A percentile compares a stretch with the other conserved stretches of the same genome.
These are phyloP conservation scores for Hestina assimilis DNA, from an alignment of 1,140 invertebrate species.

Conservation along the genomic window DNA sequence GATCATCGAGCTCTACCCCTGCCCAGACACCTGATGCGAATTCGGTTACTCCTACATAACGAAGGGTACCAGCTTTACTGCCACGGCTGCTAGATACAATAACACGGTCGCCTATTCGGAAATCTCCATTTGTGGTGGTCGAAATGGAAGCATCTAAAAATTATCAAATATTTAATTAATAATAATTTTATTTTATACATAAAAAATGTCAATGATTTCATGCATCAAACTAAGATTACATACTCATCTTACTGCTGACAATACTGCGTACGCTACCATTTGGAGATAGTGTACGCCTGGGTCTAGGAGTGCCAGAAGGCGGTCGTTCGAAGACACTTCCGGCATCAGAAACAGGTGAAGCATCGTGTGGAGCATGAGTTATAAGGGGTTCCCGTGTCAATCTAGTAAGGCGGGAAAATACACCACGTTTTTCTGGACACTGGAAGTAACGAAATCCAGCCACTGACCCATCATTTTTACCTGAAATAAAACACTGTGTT, in stretches of 20 bases:
- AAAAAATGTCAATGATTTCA: neutral
- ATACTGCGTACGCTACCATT: slow-evolving; percentile 74
- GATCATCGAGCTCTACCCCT: slow-evolving; percentile 96
- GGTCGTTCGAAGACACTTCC: slow-evolving; percentile 67
- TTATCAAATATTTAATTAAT: neutral
- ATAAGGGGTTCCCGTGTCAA: slow-evolving; percentile 86
- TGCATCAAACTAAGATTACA: slow-evolving; percentile 21
- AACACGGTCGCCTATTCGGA: slow-evolving; percentile 93
- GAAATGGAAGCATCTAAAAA: slow-evolving; percentile 82
- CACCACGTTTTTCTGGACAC: slow-evolving; percentile 94
- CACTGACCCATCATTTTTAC: slow-evolving; percentile 98
- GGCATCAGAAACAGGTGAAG: slow-evolving; percentile 66
- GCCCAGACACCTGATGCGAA: slow-evolving; percentile 96
- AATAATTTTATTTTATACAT: neutral
- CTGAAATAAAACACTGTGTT: slow-evolving; percentile 73
- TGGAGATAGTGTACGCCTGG: slow-evolving; percentile 67
- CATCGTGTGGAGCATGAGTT: slow-evolving; percentile 66
- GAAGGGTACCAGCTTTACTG: slow-evolving; percentile 92
- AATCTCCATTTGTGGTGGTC: slow-evolving; percentile 79
- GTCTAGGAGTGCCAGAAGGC: slow-evolving; percentile 58
- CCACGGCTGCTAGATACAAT: slow-evolving; percentile 90
- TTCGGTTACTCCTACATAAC: slow-evolving; percentile 91
- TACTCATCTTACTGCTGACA: slow-evolving; percentile 78
- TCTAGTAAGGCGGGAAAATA: slow-evolving; percentile 94
- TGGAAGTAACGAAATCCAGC: slow-evolving; percentile 95